These are phyloP conservation scores for Orthosia gracilis DNA, from an alignment of 2,888 invertebrate genomes.

Conservation along the genomic window DNA sequence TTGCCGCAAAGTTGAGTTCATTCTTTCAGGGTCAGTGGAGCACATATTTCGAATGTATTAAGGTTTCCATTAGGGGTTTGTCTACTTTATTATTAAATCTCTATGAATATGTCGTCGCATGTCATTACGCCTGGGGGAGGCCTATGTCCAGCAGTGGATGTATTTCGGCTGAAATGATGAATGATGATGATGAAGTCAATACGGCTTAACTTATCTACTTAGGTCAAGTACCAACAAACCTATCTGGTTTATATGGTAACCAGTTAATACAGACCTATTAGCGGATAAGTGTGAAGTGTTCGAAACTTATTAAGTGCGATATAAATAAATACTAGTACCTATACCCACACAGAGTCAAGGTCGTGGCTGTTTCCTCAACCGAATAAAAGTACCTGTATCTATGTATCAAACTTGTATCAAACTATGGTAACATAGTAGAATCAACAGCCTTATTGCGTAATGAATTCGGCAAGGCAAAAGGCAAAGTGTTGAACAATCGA, in stretches of 20 bases:
- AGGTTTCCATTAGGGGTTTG: not conserved
- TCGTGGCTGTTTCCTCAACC: constrained; percentile 13
- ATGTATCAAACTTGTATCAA: not conserved
- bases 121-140: not conserved
- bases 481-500: too few species aligned
- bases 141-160: too few species aligned
- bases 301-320: constrained; percentile 7
- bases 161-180: too few species aligned
- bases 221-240: not conserved
- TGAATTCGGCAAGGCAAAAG: too few species aligned
- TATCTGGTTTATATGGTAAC: not conserved
- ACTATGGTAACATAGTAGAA: not conserved
- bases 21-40: too few species aligned
- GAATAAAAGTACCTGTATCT: not conserved
- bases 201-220: not conserved
- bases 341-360: constrained; percentile 6
- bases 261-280: constrained; percentile 23
- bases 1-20: too few species aligned
- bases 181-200: not conserved
- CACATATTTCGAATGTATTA: too few species aligned
- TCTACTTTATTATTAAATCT: not conserved
- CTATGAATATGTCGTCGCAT: not conserved
- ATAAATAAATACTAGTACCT: constrained; percentile 15
- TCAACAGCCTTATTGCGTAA: too few species aligned
- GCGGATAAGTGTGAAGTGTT: constrained; percentile 24